A percentile compares a stretch with the other conserved stretches of the same genome.
phyloP scores from a whole-genome alignment of 1,140 invertebrate genomes.

The Panulirus ornatus region DNA sequence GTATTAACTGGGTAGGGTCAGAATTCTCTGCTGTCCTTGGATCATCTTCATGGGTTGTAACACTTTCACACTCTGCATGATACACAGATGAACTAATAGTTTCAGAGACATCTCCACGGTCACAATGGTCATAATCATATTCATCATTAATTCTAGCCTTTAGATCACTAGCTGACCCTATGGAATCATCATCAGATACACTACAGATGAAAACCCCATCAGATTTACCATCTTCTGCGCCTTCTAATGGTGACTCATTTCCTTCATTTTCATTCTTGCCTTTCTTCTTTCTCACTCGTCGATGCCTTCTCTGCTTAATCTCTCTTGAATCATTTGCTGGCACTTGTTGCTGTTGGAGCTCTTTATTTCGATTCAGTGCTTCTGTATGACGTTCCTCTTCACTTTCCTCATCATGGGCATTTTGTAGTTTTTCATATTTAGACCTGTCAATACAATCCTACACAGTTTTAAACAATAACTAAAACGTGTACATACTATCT shows the following conservation, averaged over 20 bases:
- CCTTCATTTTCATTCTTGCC: background rate
- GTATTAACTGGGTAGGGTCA: constrained; percentile 53
- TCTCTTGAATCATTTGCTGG: background rate
- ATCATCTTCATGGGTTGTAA: constrained; percentile 83
- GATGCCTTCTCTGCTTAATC: background rate
- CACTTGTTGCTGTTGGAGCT: constrained; percentile 2
- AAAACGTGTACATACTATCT: too few species aligned
- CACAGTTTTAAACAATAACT: too few species aligned
- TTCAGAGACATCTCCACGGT: constrained; percentile 83
- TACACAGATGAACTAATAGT: constrained; percentile 85
- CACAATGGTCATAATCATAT: constrained; percentile 77
- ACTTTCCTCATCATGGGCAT: constrained; percentile 76
- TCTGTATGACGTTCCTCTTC: constrained; percentile 79
- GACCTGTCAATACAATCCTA: constrained; percentile 79
- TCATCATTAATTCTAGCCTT: constrained; percentile 82
- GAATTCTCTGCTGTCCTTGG: constrained; percentile 74
- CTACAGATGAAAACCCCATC: constrained; percentile 78
- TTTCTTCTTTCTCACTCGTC: background rate
- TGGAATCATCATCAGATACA: constrained; percentile 83
- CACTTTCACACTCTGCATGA: constrained; percentile 86
- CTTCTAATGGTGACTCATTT: background rate
- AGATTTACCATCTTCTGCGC: constrained; percentile 67
- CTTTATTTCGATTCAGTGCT: constrained; percentile 47
- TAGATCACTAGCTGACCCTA: constrained; percentile 86
- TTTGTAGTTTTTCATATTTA: constrained; percentile 87